Percentiles rank a stretch among this genome's conserved stretches.
Evolutionary conservation across 92 coral and sea anemone species (phyloP).

Genomic region (Paramuricea clavata): DNA sequence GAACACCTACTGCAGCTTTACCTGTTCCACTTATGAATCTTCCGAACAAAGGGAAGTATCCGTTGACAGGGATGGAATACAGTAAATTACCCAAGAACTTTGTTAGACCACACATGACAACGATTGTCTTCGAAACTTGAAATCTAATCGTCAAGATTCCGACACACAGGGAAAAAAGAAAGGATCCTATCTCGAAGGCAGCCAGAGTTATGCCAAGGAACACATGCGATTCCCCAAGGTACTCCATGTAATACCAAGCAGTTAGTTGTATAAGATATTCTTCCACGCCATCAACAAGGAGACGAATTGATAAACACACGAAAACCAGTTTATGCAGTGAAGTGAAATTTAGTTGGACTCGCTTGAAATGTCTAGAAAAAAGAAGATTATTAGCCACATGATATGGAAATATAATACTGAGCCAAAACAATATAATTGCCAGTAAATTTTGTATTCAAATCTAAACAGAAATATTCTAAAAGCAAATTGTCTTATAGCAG

Average conservation of each 20-base stretch:
- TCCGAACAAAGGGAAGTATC: constrained; percentile 1
- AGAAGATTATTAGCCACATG: too few relatives aligned
- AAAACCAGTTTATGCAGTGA: not conserved
- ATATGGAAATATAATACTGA: too few relatives aligned
- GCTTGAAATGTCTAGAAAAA: too few relatives aligned
- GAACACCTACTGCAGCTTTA: not conserved
- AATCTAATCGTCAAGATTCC: not conserved
- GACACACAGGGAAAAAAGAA: not conserved
- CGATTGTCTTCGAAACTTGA: not conserved
- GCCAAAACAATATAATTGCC: too few relatives aligned
- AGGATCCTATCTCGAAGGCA: not conserved
- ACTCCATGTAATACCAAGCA: too few relatives aligned
- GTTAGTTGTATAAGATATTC: not conserved
- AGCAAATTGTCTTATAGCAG: too few relatives aligned
- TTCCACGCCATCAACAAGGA: not conserved
- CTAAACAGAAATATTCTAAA: too few relatives aligned
- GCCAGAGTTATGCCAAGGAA: too few relatives aligned
- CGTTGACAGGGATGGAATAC: not conserved
- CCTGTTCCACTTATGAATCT: not conserved
- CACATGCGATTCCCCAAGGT: too few relatives aligned
- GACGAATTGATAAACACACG: not conserved
- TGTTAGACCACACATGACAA: not conserved
- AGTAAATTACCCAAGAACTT: not conserved
- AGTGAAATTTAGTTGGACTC: not conserved
- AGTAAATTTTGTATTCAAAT: too few relatives aligned